Base-by-base conservation (phyloP, 2,797 vertebrate genomes). In the Botia almorhae region DNA sequence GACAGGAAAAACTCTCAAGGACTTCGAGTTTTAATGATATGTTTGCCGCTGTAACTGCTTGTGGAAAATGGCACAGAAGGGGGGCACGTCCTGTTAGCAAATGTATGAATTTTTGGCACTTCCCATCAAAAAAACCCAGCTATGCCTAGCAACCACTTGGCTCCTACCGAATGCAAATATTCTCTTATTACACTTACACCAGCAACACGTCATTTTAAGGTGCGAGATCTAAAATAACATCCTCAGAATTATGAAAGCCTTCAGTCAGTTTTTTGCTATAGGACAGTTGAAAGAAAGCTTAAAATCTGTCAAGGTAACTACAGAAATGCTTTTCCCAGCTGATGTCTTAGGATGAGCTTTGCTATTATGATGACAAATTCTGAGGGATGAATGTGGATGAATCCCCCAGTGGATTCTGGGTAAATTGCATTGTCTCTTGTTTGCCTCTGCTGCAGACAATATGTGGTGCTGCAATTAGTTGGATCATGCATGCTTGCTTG, bases 331-430 rank as follows among this genome's bases (percentile, higher is more conserved):
- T 10, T 79, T 16, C 68, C 56, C 43, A 53, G 51, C 63, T 77
- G 60, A 76, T 80, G 79, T 71, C 61, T 70, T 50, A 67, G 29
- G 63, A 53, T 61, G 73, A 63, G 79, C 65, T 74, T 81, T 74
- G 70, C 69, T 74, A 81, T 74, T 80, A 60, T 64, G 72, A 74
- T 84, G 69, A 81, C 74, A 81, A 71, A 73, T 68, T 77, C 82
- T 55, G 23, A 26, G 23, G 1, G 23, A 26, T 26, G 23, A 26
- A 26, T 26, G 23, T 26, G 23, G 23, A 26, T 26, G 23, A 26
- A 26, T 26, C 94, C 93, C 92, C 94, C 84, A 93, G 94, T 94
- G 94, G 94, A 87, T 76, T 79, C 82, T 55, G 60, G 81, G 78
- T 84, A 89, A 88, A 91, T 82, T 87, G 83, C 83, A 85, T 56